These are phyloP conservation scores for Zaprionus kolodkinae DNA, from an alignment of 1,140 invertebrate species.

Conservation along the genomic window DNA sequence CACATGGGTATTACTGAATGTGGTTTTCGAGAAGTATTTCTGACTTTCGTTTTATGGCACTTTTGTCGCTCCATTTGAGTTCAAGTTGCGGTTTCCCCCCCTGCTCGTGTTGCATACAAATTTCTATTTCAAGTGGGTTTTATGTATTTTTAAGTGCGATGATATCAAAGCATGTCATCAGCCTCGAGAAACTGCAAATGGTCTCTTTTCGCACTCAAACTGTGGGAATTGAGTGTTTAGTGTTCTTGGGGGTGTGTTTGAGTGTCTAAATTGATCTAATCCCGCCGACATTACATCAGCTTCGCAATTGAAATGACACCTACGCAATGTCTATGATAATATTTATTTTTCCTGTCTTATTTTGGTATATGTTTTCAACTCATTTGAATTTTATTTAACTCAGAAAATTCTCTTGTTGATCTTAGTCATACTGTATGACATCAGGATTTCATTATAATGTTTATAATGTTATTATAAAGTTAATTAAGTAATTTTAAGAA, in stretches of 20 bases:
- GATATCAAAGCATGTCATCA: constrained; percentile 24
- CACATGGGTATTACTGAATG: neutral
- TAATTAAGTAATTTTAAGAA: neutral
- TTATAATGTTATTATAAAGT: neutral
- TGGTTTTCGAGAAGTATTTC: neutral
- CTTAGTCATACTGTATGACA: constrained; percentile 1
- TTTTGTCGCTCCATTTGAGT: constrained; percentile 4
- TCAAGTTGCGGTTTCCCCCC: neutral
- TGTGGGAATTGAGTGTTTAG: neutral
- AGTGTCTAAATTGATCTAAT: constrained; percentile 28
- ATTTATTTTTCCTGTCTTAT: constrained; percentile 11
- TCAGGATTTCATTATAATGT: constrained; percentile 7
- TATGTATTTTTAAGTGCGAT: constrained; percentile 73
- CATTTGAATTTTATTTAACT: constrained; percentile 2
- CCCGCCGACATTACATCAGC: constrained; percentile 28
- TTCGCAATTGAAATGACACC: constrained; percentile 18
- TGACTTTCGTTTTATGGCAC: neutral
- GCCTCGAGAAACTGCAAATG: neutral
- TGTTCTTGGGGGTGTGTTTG: neutral
- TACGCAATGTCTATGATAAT: constrained; percentile 12
- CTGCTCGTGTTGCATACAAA: constrained; percentile 61
- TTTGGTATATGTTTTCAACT: neutral
- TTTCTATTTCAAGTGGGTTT: constrained; percentile 64
- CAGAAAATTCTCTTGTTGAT: neutral
- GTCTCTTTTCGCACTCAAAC: constrained; percentile 3